Evolutionary conservation across 1,140 invertebrate species (phyloP).

Genomic region (Antheraea mylitta): DNA sequence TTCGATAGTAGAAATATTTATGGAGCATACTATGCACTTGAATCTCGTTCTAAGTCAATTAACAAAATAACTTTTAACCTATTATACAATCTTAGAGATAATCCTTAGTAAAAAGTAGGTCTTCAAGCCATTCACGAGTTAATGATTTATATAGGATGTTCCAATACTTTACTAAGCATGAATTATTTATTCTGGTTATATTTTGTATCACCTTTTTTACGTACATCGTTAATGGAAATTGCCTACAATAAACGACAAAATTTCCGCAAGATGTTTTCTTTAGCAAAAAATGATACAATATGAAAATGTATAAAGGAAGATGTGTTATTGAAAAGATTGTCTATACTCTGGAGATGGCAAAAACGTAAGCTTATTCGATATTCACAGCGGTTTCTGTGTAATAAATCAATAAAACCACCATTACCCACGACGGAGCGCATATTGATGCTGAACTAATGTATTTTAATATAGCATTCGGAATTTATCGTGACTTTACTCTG

Average conservation of each 20-base stretch:
- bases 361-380: slow-evolving; percentile 7
- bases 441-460: slow-evolving; percentile 2
- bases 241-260: not conserved
- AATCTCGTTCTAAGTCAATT: too few species aligned
- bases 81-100: too few species aligned
- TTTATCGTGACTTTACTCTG: not conserved
- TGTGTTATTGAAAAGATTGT: not conserved
- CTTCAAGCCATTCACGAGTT: too few species aligned
- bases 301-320: not conserved
- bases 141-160: too few species aligned
- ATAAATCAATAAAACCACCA: slow-evolving; percentile 16
- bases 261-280: not conserved
- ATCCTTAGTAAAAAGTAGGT: too few species aligned
- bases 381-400: slow-evolving; percentile 7
- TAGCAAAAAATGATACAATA: not conserved
- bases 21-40: too few species aligned
- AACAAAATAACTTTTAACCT: too few species aligned
- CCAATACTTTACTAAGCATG: too few species aligned
- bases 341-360: not conserved
- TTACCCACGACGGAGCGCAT: slow-evolving; percentile 5
- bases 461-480: not conserved
- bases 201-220: too few species aligned
- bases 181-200: too few species aligned
- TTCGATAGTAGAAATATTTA: too few species aligned
- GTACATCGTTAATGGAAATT: too few species aligned